Conservation (phyloP, 2,888 invertebrate genomes). For the Hoplodrina ambigua region DNA sequence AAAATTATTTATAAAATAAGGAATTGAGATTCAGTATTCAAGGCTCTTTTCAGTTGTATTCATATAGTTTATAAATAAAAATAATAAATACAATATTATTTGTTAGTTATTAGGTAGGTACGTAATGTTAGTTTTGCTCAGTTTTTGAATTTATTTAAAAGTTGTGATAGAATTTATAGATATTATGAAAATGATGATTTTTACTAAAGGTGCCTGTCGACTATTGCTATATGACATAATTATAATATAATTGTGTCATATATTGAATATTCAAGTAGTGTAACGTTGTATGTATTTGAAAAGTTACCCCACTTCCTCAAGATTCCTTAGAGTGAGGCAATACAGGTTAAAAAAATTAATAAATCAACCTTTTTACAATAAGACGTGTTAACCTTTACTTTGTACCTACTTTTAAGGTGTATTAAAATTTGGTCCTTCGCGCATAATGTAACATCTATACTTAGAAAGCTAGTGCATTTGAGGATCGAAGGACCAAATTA, state of each 20-base stretch:
- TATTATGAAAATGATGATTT: conserved; percentile 42
- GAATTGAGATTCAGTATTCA: conserved; percentile 62
- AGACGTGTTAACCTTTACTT: too few species aligned
- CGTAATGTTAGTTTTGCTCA: conserved; percentile 64
- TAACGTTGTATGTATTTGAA: too few species aligned
- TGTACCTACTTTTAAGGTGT: not conserved
- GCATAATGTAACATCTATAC: not conserved
- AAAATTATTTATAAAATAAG: conserved; percentile 58
- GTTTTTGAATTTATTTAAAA: conserved; percentile 52
- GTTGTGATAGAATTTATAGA: conserved; percentile 60
- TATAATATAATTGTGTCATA: too few species aligned
- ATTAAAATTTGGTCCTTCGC: not conserved
- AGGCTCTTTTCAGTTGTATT: conserved; percentile 58
- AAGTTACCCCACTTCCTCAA: too few species aligned
- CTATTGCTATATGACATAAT: not conserved
- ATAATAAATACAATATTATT: conserved; percentile 36
- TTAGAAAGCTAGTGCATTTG: not conserved
- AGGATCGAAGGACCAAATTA: not conserved
- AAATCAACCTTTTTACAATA: too few species aligned
- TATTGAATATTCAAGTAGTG: too few species aligned
- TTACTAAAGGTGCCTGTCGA: conserved; percentile 29
- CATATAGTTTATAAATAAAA: conserved; percentile 60
- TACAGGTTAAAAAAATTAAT: too few species aligned
- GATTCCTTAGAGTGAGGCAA: too few species aligned
- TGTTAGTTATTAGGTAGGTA: conserved; percentile 41